Conservation (phyloP, 2,113 vertebrate species). For the Rattus rattus region DNA sequence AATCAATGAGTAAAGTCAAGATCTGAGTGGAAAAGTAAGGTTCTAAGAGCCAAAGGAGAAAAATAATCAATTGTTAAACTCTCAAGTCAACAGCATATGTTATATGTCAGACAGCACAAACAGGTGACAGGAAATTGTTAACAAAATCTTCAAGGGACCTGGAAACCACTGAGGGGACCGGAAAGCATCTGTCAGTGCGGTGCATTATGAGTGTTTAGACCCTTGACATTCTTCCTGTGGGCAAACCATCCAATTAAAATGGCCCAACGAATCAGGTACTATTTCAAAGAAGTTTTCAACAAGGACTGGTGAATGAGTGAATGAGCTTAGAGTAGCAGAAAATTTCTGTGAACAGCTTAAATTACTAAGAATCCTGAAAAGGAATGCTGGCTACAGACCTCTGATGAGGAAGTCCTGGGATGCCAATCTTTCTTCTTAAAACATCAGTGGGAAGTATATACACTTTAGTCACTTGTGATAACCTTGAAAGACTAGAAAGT, state of each 20-base stretch:
- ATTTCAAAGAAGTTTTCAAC: constrained; percentile 1
- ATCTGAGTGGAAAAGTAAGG: background rate
- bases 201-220: background rate
- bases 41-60: background rate
- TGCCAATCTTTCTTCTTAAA: background rate
- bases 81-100: background rate
- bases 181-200: background rate
- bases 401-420: background rate
- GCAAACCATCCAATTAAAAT: background rate
- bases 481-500: background rate
- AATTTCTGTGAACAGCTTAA: background rate
- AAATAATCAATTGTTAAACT: background rate
- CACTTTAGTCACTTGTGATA: background rate
- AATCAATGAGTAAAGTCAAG: background rate
- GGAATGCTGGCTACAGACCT: background rate
- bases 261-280: background rate
- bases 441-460: background rate
- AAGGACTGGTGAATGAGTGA: background rate
- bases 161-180: background rate
- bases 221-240: background rate
- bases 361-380: background rate
- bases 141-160: background rate
- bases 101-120: background rate
- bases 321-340: background rate
- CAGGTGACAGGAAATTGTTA: too few species aligned